These are phyloP conservation scores for Platysteira castanea DNA, from an alignment of 2,113 vertebrate species.

Conservation along the genomic window DNA sequence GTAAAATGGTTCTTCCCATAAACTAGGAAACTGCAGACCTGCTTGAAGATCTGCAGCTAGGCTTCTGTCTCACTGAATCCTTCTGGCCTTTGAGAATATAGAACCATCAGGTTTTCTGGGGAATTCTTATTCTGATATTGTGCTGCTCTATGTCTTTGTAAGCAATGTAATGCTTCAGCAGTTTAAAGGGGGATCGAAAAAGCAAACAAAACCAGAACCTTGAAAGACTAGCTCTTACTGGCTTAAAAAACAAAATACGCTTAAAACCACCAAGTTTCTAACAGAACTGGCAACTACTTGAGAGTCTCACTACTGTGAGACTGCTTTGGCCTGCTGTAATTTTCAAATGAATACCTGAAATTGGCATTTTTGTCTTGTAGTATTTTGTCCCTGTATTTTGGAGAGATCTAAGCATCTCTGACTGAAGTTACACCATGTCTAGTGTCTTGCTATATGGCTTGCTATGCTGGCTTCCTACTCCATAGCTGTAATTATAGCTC, in stretches of 20 bases:
- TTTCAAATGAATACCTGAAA: neutral
- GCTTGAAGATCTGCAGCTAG: neutral
- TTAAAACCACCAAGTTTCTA: neutral
- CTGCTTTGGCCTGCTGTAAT: neutral
- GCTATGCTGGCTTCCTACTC: neutral
- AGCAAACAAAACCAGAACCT: neutral
- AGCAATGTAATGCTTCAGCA: neutral
- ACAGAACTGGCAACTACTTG: neutral
- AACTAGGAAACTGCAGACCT: neutral
- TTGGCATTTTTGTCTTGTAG: neutral
- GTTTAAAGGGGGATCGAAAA: neutral
- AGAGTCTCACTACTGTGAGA: neutral
- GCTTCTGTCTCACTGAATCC: neutral
- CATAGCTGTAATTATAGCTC: neutral
- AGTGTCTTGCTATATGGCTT: neutral
- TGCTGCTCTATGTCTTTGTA: neutral
- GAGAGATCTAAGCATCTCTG: neutral
- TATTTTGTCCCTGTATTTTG: neutral
- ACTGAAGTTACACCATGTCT: neutral
- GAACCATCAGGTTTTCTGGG: neutral
- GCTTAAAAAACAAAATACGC: neutral
- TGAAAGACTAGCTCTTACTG: neutral
- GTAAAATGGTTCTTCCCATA: neutral
- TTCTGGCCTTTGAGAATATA: neutral
- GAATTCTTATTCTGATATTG: neutral